These are phyloP conservation scores for Euphydryas editha DNA, from an alignment of 2,888 invertebrate species.

Conservation along the genomic window DNA sequence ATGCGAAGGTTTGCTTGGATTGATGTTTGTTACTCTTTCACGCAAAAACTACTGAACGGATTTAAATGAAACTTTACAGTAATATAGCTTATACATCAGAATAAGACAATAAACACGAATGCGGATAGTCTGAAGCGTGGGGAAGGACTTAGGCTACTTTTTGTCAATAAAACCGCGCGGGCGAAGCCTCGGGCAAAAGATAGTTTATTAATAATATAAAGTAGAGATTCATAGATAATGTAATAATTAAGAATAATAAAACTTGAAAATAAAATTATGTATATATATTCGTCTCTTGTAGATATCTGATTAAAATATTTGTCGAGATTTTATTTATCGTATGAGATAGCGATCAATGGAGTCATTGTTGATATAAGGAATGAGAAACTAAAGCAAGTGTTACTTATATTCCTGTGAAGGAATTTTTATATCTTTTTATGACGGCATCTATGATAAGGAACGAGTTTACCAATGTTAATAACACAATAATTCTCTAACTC, in stretches of 20 bases:
- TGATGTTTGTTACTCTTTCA: no score
- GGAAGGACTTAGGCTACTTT: no score
- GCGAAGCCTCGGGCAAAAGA: no score
- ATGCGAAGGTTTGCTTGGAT: no score
- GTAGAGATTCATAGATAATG: not conserved
- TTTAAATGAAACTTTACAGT: no score
- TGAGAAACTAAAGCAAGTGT: slow-evolving; percentile 23
- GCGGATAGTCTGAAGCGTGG: no score
- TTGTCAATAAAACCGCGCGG: no score
- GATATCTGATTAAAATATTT: slow-evolving; percentile 23
- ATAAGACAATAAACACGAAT: no score
- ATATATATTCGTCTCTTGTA: not conserved
- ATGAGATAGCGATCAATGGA: slow-evolving; percentile 31
- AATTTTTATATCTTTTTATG: slow-evolving; percentile 42
- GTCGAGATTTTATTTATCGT: slow-evolving; percentile 27
- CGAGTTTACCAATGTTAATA: slow-evolving; percentile 36
- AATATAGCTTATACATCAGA: no score
- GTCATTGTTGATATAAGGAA: slow-evolving; percentile 27
- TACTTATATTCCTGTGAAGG: slow-evolving; percentile 37
- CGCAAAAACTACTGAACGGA: no score
- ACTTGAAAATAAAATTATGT: not conserved
- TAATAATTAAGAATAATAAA: not conserved
- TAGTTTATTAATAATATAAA: no score
- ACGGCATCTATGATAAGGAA: slow-evolving; percentile 43
- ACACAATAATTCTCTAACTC: slow-evolving; percentile 29